Percentiles rank a stretch among this genome's conserved stretches.
Conservation (phyloP, 2,797 vertebrate species). For the Platalea minor region DNA sequence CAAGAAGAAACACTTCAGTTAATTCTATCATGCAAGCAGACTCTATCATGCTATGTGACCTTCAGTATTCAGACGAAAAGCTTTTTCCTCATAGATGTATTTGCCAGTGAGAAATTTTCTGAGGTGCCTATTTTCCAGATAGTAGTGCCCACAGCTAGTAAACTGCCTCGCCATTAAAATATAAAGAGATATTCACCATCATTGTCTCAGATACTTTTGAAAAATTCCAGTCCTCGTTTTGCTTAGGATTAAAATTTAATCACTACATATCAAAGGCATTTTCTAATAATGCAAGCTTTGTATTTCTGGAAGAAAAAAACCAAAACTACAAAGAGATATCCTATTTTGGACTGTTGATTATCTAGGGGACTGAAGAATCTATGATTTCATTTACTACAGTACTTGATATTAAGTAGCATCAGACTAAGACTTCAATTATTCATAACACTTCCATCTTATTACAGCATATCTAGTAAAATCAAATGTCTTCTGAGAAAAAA, state of each 20-base stretch:
- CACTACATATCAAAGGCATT: background rate
- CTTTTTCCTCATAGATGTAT: background rate
- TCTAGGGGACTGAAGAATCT: background rate
- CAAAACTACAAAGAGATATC: background rate
- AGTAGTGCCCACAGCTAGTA: background rate
- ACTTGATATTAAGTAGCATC: background rate
- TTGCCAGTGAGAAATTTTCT: background rate
- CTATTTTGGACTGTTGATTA: background rate
- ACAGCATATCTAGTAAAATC: background rate
- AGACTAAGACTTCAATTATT: background rate
- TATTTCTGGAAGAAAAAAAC: background rate
- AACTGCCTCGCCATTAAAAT: background rate
- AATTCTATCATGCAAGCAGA: background rate
- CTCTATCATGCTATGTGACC: background rate
- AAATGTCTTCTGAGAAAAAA: background rate
- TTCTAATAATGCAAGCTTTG: background rate
- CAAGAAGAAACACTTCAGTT: background rate
- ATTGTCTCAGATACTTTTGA: background rate
- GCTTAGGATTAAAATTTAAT: background rate
- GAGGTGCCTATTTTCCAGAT: background rate
- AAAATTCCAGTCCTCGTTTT: background rate
- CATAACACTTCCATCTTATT: background rate
- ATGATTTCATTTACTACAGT: background rate
- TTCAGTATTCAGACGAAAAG: background rate
- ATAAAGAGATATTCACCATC: background rate